These are phyloP conservation scores for Lanius collurio DNA, from an alignment of 2,113 vertebrate genomes.

Conservation along the genomic window DNA sequence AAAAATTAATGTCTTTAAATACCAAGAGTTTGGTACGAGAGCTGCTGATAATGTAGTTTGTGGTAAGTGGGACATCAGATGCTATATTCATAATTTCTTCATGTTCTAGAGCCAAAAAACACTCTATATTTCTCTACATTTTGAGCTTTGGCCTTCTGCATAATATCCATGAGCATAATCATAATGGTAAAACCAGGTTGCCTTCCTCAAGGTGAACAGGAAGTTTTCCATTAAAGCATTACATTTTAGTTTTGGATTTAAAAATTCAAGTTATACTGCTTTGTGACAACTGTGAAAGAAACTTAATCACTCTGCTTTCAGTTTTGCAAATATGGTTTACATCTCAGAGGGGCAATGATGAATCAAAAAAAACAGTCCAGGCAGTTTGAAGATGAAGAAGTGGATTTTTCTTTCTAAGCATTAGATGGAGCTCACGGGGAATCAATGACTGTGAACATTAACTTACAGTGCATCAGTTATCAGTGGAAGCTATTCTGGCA, in stretches of 20 bases:
- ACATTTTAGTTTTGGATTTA: neutral
- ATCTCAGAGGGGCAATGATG: neutral
- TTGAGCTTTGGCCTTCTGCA: neutral
- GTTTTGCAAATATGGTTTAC: neutral
- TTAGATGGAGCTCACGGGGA: neutral
- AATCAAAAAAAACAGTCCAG: neutral
- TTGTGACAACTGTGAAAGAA: neutral
- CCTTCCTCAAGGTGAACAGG: neutral
- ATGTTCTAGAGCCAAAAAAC: neutral
- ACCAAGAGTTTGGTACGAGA: neutral
- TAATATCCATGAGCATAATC: neutral
- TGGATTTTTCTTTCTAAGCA: neutral
- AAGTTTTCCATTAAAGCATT: neutral
- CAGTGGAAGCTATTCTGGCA: neutral
- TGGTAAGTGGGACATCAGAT: neutral
- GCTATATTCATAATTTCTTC: neutral
- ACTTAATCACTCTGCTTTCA: neutral
- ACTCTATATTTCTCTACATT: neutral
- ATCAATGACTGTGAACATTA: neutral
- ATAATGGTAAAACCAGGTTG: neutral
- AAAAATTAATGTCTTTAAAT: neutral
- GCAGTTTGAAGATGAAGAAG: neutral
- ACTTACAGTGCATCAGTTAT: neutral
- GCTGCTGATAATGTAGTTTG: neutral
- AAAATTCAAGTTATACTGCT: neutral